Evolutionary conservation across 2,113 vertebrate species (phyloP), one percentile per base, ranked within the genome.

Genomic region (Nerophis lumbriciformis): DNA sequence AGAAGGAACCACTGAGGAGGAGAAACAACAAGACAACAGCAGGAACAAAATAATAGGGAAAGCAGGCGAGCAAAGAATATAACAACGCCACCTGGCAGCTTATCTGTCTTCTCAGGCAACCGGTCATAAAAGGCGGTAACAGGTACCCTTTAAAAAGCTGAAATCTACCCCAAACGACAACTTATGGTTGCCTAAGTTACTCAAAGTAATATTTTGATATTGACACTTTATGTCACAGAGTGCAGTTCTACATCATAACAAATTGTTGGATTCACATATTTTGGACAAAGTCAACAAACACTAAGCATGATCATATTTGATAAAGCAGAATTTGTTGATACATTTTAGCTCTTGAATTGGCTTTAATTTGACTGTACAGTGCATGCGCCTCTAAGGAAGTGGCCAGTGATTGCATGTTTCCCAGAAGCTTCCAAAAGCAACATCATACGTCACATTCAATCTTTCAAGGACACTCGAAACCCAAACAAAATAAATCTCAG

Each of bases 401-500:
- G 6, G 52, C 21, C 6, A 36, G 53, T 36, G 35, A 54, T 28
- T 28, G 13, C 10, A 12, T 15, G 8, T 2, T 36, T 54, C 53
- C 28, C 35, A 15, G 53, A 54, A 37, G 16, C 16, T 19, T 51
- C 14, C 14, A 50, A 6, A 19, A 19, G 52, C 5, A 55, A 15
- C 53, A 55, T 38, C 14, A 39, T 5, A 39, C 1, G 37, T 54
- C 35, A 16, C 15, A n/a, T 55, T 38, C 14, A 8, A 13, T 37
- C 14, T 35, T 6, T 56, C 14, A 56, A 56, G 53, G 53, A 56
- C 53, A 39, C 8, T 6, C 38, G 36, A 55, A 55, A 55, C 53
- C 36, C 36, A 38, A 55, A 56, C 15, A 56, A 42, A 16, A 39
- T 56, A 42, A 39, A 53, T 51, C 49, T 51, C 49, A 51, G 49